phyloP scores from a whole-genome alignment of 2,113 vertebrate species.

The Geococcyx californianus region DNA sequence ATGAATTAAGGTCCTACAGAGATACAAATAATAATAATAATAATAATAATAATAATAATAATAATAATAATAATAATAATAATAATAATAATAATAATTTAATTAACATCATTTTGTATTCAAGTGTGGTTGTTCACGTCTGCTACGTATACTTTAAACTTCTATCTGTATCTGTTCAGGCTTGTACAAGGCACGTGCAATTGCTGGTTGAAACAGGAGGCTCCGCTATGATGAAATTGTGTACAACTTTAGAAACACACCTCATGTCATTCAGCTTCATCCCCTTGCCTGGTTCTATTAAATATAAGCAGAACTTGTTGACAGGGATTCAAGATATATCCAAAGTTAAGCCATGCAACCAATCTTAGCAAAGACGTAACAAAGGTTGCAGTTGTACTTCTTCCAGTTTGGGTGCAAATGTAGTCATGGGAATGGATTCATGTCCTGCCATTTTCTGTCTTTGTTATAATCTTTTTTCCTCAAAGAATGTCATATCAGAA shows the following conservation, averaged over 20 bases:
- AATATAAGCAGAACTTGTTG: neutral
- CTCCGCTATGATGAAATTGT: neutral
- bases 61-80: too few relatives aligned
- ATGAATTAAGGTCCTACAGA: neutral
- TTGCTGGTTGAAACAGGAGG: neutral
- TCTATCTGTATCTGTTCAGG: neutral
- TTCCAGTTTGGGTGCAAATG: slow-evolving; percentile 36
- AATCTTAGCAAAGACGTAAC: neutral
- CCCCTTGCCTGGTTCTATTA: neutral
- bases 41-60: too few relatives aligned
- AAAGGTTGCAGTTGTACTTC: slow-evolving; percentile 38
- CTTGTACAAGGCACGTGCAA: neutral
- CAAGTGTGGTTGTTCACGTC: neutral
- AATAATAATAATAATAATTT: neutral
- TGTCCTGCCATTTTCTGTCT: slow-evolving; percentile 43
- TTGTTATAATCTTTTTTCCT: slow-evolving; percentile 58
- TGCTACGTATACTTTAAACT: neutral
- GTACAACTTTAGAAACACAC: neutral
- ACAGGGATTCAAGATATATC: neutral
- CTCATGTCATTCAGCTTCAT: neutral
- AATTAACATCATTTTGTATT: neutral
- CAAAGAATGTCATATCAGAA: slow-evolving; percentile 64
- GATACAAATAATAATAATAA: neutral
- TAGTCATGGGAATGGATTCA: slow-evolving; percentile 59
- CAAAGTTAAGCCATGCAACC: slow-evolving; percentile 14